Conservation (phyloP, 2,888 invertebrate genomes). For the Ptychoptera contaminata region DNA sequence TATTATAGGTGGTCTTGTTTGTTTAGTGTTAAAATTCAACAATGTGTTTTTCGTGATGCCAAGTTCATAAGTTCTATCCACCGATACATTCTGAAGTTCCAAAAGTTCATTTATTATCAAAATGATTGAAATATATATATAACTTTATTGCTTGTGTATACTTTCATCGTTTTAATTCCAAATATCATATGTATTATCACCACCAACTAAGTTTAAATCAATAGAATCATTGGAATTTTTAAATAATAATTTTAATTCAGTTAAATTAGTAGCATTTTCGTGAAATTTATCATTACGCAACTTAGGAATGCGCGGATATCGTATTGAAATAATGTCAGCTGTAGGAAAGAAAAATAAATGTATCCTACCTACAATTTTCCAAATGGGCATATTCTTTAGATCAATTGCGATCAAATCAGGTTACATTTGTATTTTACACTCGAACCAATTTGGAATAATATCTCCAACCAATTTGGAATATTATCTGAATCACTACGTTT, state of each 20-base stretch:
- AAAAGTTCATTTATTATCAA: too few relatives aligned
- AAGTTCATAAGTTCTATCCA: too few relatives aligned
- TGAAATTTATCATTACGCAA: conserved; percentile 75
- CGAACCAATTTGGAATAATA: too few relatives aligned
- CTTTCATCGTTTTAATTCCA: conserved; percentile 1
- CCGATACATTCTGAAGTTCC: too few relatives aligned
- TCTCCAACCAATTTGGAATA: too few relatives aligned
- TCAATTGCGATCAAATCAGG: conserved; percentile 80
- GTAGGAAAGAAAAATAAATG: conserved; percentile 73
- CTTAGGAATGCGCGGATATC: conserved; percentile 78
- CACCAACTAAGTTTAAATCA: conserved; percentile 25
- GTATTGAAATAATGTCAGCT: conserved; percentile 82
- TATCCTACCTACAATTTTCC: conserved; percentile 85
- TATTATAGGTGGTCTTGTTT: too few relatives aligned
- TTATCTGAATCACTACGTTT: conserved; percentile 55
- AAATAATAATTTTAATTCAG: conserved; percentile 52
- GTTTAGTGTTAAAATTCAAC: too few relatives aligned
- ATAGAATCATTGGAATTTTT: conserved; percentile 40
- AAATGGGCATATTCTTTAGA: conserved; percentile 76
- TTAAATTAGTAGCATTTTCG: conserved; percentile 64
- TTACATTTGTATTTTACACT: conserved; percentile 64
- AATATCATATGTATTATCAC: conserved; percentile 15
- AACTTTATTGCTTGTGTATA: too few relatives aligned
- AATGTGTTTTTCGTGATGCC: too few relatives aligned
- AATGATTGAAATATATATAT: too few relatives aligned